These are phyloP conservation scores for Napeogenes inachia DNA, from an alignment of 2,888 invertebrate species.

Conservation along the genomic window DNA sequence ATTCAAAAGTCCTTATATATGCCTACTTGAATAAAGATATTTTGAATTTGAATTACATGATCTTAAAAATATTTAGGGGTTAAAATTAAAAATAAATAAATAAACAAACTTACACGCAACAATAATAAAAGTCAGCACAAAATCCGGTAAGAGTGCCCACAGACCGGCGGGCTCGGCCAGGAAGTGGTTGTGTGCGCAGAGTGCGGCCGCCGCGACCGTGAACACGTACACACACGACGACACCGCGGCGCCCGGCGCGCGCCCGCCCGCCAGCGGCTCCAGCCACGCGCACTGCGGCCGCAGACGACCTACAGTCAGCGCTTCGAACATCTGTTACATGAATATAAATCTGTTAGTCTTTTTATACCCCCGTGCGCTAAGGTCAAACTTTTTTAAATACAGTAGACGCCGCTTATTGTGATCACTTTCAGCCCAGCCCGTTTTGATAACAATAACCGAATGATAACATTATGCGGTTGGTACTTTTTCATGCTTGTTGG, in stretches of 20 bases:
- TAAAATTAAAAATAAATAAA: no score
- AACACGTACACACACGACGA: slow-evolving; percentile 84
- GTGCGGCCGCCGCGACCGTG: slow-evolving; percentile 80
- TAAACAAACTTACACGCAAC: slow-evolving; percentile 76
- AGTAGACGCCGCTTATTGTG: no score
- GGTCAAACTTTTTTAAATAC: no score
- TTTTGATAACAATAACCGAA: no score
- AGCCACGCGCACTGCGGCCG: slow-evolving; percentile 85
- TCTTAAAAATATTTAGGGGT: no score
- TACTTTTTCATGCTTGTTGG: no score
- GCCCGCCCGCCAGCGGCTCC: slow-evolving; percentile 83
- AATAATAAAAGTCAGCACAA: slow-evolving; percentile 79
- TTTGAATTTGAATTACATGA: no score
- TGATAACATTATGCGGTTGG: no score
- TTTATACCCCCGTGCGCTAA: neutral
- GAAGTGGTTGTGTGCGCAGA: slow-evolving; percentile 82
- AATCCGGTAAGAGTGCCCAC: slow-evolving; percentile 82
- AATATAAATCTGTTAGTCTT: neutral
- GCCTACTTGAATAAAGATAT: no score
- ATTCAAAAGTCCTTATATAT: no score
- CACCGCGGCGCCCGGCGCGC: slow-evolving; percentile 86
- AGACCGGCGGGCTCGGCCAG: slow-evolving; percentile 77
- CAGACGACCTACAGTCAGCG: slow-evolving; percentile 84
- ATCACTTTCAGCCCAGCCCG: no score
- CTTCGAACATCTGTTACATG: slow-evolving; percentile 72